Base-by-base conservation (phyloP, 2,113 vertebrate genomes). In the Salminus brasiliensis region DNA sequence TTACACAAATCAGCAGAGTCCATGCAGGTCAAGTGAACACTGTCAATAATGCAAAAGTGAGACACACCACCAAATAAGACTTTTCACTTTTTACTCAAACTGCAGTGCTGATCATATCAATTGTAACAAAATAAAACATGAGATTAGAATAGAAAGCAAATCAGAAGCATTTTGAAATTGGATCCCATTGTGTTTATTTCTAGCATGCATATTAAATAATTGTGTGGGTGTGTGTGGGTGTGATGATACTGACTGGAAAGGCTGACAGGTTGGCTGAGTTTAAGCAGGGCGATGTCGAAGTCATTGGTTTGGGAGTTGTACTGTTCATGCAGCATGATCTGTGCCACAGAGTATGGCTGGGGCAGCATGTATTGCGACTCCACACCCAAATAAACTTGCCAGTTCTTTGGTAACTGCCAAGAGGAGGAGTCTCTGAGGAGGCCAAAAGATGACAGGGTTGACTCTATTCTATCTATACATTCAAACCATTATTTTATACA, bases 201-300 rank as follows among this genome's bases (percentile, higher is more conserved):
- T n/a, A n/a, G n/a, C n/a, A n/a, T n/a, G n/a, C n/a, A n/a, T n/a
- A n/a, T n/a, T n/a, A n/a, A n/a, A n/a, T n/a, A n/a, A n/a, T 12
- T 16, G 45, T 66, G 36, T 16, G 13, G 41, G 34, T 45, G 32
- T 52, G 53, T 66, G 12, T 41, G 11, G 12, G 53, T 43, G 18
- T n/a, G n/a, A n/a, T n/a, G n/a, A n/a, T 29, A 85, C 85, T 91
- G 81, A 96, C 95, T 85, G 0, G 92, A 93, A 60, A 93, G 87
- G 0, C 16, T 36, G 86, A 95, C 62, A 0, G 94, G 89, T 72
- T 74, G 84, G 57, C 84, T 87, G 32, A 96, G 93, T 79, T 91
- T 90, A 81, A 96, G 87, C 75, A 96, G 90, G 0, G 94, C 93
- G 0, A 96, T 92, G 86, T 96, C 95, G 0, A 93, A 91, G 89